A percentile compares a stretch with the other conserved stretches of the same genome.
Conservation (phyloP, 2,113 vertebrate genomes). For the Orthochromis malagaraziensis region DNA sequence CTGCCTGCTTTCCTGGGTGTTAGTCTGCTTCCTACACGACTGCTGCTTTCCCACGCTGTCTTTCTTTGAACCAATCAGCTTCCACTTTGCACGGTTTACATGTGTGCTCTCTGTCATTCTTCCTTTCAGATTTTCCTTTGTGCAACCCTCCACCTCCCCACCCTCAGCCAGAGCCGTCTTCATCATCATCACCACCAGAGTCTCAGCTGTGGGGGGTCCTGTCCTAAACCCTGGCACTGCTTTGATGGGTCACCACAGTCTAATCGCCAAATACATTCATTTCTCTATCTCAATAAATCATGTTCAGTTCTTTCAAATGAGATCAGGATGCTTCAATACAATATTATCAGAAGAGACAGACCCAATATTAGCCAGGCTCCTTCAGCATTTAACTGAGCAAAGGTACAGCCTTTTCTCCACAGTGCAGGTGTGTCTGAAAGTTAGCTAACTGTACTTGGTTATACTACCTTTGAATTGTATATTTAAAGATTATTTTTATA, state of each 20-base stretch:
- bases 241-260: not conserved
- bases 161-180: not conserved
- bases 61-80: not conserved
- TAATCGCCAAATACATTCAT: rapidly evolving
- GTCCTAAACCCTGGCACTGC: not conserved
- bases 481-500: not conserved
- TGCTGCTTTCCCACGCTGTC: not conserved
- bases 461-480: not conserved
- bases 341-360: not conserved
- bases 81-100: not conserved
- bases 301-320: not conserved
- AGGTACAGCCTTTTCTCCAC: not conserved
- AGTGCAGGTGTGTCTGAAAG: not conserved
- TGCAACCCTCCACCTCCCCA: not conserved
- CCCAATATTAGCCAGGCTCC: not conserved
- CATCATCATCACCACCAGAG: not conserved
- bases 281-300: not conserved
- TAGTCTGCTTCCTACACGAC: not conserved
- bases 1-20: not conserved
- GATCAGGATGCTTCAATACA: not conserved
- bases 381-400: not conserved
- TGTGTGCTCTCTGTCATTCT: not conserved
- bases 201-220: not conserved
- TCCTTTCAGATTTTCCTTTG: not conserved
- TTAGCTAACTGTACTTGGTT: not conserved